These are phyloP conservation scores for Athene cunicularia DNA, from an alignment of 2,113 vertebrate genomes.

Conservation along the genomic window DNA sequence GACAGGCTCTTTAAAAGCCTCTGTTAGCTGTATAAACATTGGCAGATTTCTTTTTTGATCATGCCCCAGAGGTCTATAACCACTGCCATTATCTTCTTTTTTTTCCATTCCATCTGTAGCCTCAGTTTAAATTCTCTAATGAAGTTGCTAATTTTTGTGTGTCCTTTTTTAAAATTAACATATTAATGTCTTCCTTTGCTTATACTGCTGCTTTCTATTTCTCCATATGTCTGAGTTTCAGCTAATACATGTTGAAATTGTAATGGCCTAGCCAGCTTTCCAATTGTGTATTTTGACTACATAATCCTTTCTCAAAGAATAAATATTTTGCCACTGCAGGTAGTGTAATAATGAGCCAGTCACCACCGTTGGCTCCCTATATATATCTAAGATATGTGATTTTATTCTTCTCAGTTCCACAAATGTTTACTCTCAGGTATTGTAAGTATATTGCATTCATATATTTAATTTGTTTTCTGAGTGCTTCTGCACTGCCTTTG, in stretches of 20 bases:
- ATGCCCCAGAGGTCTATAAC: neutral
- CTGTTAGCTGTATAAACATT: constrained; percentile 23
- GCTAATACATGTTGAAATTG: neutral
- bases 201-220: neutral
- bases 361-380: neutral
- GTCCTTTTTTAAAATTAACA: neutral
- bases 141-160: neutral
- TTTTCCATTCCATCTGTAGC: neutral
- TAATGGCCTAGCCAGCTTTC: neutral
- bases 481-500: neutral
- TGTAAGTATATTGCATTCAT: neutral
- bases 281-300: neutral
- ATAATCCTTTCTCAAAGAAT: neutral
- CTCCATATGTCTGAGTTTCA: neutral
- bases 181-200: neutral
- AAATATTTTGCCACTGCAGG: neutral
- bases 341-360: neutral
- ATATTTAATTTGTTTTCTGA: neutral
- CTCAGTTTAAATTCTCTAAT: neutral
- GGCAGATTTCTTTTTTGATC: constrained; percentile 5
- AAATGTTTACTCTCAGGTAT: neutral
- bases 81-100: neutral
- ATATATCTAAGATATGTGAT: neutral
- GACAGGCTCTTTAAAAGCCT: constrained; percentile 1
- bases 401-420: neutral